Conservation (phyloP, 2,113 vertebrate species). For the Otocyon megalotis region DNA sequence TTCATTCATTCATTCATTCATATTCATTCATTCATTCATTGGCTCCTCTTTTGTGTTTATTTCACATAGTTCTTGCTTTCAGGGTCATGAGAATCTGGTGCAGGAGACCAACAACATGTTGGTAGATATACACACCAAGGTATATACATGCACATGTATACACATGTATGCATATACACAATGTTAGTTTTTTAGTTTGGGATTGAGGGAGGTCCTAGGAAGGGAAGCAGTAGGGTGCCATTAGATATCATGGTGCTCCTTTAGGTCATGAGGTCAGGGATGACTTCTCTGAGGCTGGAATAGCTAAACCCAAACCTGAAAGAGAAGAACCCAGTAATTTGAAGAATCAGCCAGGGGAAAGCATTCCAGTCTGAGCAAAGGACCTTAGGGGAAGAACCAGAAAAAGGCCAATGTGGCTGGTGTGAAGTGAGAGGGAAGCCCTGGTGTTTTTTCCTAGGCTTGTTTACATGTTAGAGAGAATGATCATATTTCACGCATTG, state of each 20-base stretch:
- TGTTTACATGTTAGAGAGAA: background rate
- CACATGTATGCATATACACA: background rate
- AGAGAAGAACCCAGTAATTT: background rate
- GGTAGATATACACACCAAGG: background rate
- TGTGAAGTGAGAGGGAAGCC: background rate
- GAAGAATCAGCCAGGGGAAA: background rate
- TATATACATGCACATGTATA: background rate
- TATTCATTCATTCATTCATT: background rate
- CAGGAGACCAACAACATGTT: background rate
- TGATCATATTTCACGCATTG: background rate
- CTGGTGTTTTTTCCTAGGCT: background rate
- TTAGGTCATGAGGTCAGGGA: background rate
- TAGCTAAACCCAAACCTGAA: background rate
- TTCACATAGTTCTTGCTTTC: background rate
- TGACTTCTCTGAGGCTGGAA: background rate
- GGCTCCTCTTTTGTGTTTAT: background rate
- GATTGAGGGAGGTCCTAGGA: background rate
- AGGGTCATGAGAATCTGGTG: background rate
- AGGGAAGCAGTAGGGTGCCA: background rate
- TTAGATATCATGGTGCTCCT: background rate
- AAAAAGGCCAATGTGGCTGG: background rate
- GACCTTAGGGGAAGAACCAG: background rate
- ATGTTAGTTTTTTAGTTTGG: background rate
- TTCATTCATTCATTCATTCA: background rate
- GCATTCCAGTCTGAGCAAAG: background rate